Evolutionary conservation across 30 jellyfish, hydroid and myxozoan species (phyloP).

Genomic region (Pseudorhiza aurosa): DNA sequence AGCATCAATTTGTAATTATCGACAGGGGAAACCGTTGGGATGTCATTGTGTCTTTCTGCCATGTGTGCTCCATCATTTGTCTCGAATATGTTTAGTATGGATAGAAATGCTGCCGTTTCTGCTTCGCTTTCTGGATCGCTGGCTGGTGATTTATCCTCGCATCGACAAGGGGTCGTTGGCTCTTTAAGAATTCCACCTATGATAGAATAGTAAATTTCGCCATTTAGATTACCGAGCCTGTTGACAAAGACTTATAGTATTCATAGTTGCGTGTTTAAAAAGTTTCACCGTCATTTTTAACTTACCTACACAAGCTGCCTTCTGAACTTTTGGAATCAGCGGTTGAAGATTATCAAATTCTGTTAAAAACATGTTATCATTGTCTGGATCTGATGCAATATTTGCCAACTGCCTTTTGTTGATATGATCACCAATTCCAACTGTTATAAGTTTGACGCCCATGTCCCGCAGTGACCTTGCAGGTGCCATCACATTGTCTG

Average conservation of each 20-base stretch:
- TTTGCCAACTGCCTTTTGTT: slow-evolving; percentile 82
- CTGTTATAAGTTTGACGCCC: slow-evolving; percentile 93
- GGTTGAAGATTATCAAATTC: slow-evolving; percentile 90
- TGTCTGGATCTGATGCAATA: slow-evolving; percentile 97
- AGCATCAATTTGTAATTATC: slow-evolving; percentile 56
- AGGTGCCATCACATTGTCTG: slow-evolving; percentile 91
- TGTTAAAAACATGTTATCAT: slow-evolving; percentile 89
- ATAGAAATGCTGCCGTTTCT: slow-evolving; percentile 89
- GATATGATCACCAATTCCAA: slow-evolving; percentile 91
- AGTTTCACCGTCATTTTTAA: background rate
- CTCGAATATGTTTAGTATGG: slow-evolving; percentile 61
- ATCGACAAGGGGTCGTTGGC: slow-evolving; percentile 91
- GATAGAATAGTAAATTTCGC: no score
- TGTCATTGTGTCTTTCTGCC: slow-evolving; percentile 62
- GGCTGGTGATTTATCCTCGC: slow-evolving; percentile 67
- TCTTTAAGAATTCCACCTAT: slow-evolving; percentile 89
- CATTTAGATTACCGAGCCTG: background rate
- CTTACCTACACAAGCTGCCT: slow-evolving; percentile 96
- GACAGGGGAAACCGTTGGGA: slow-evolving; percentile 68
- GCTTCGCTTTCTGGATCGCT: slow-evolving; percentile 74
- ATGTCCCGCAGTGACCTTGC: slow-evolving; percentile 90
- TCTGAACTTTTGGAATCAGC: slow-evolving; percentile 84
- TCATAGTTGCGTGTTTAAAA: background rate
- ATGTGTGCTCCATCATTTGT: slow-evolving; percentile 6
- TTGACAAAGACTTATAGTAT: no score